These are phyloP conservation scores for Gymnoscelis rufifasciata DNA, from an alignment of 2,888 invertebrate genomes.

Conservation along the genomic window DNA sequence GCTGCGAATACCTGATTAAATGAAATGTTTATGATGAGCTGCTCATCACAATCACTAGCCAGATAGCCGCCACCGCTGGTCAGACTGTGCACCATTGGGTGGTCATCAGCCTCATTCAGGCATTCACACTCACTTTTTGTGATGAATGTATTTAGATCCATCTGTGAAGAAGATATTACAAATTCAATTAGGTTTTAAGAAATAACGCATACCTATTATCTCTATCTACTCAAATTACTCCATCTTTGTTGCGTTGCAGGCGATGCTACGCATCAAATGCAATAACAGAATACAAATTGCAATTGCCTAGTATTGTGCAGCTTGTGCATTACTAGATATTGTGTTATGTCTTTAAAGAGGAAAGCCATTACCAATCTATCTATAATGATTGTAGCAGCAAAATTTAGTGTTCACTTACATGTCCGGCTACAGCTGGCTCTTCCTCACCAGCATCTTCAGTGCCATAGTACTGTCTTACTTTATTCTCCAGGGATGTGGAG, in stretches of 20 bases:
- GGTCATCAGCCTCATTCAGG: slow-evolving; percentile 96
- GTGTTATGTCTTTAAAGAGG: too few species aligned
- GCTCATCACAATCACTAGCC: slow-evolving; percentile 96
- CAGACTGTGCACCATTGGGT: slow-evolving; percentile 87
- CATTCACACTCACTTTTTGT: slow-evolving; percentile 95
- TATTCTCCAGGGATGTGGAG: slow-evolving; percentile 87
- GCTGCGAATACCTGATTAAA: slow-evolving; percentile 91
- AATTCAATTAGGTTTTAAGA: too few species aligned
- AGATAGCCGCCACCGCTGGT: slow-evolving; percentile 83
- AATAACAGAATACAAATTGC: too few species aligned
- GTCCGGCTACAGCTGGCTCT: slow-evolving; percentile 85
- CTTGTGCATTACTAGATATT: too few species aligned
- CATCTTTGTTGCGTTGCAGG: too few species aligned
- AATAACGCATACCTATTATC: too few species aligned
- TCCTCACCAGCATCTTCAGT: slow-evolving; percentile 81
- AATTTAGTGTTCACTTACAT: slow-evolving; percentile 79
- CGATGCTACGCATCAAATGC: too few species aligned
- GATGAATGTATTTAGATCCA: slow-evolving; percentile 93
- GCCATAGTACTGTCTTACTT: slow-evolving; percentile 92
- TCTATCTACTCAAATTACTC: too few species aligned
- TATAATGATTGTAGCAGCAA: neutral
- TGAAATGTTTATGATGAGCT: slow-evolving; percentile 91
- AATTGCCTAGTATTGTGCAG: too few species aligned
- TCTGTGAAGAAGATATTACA: slow-evolving; percentile 74
- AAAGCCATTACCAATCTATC: too few species aligned